A percentile compares a stretch with the other conserved stretches of the same genome.
phyloP scores from a whole-genome alignment of 2,113 vertebrate genomes.

The Furnarius figulus region DNA sequence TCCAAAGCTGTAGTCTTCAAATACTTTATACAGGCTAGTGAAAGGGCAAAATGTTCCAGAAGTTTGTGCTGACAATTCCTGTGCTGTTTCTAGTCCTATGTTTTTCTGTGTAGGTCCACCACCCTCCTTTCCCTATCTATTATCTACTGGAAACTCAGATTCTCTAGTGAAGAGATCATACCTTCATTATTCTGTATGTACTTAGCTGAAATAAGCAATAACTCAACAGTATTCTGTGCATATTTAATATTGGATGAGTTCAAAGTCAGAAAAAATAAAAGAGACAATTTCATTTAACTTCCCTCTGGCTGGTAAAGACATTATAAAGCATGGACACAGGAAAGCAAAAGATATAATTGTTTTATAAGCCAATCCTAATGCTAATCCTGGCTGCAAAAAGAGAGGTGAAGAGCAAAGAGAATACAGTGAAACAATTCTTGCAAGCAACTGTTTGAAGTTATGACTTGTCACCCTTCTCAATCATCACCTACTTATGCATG shows the following conservation, averaged over 20 bases:
- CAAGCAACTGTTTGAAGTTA: not conserved
- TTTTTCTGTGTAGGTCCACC: not conserved
- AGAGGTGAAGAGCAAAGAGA: not conserved
- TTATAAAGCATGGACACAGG: not conserved
- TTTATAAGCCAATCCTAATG: not conserved
- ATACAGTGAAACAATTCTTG: not conserved
- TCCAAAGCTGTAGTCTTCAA: not conserved
- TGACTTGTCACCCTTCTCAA: not conserved
- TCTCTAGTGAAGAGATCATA: not conserved
- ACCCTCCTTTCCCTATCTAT: not conserved
- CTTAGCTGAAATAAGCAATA: not conserved
- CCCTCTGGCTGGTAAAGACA: not conserved
- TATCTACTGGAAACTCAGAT: not conserved
- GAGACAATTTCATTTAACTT: not conserved
- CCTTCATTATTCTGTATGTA: not conserved
- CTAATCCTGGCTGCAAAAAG: not conserved
- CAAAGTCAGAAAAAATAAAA: not conserved
- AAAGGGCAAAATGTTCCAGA: not conserved
- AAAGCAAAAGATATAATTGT: not conserved
- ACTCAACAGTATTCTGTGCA: not conserved
- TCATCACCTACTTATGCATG: not conserved
- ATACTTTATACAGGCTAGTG: not conserved
- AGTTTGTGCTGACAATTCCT: not conserved
- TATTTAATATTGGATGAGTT: not conserved
- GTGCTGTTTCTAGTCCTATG: not conserved